Evolutionary conservation across 2,888 invertebrate species (phyloP).

Genomic region (Leptarthrus brevirostris): DNA sequence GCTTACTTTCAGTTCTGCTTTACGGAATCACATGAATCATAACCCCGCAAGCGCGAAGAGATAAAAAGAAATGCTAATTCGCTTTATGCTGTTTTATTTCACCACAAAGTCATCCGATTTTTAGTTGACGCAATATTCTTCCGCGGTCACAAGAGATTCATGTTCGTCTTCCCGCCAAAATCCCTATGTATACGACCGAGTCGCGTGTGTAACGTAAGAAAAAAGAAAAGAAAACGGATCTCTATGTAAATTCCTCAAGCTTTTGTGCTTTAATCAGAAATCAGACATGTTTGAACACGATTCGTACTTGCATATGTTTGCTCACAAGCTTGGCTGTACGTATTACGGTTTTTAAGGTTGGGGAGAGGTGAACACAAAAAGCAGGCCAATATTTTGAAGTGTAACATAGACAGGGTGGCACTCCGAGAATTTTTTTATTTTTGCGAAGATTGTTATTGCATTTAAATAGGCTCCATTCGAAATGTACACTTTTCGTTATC

Average conservation of each 20-base stretch:
- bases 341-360: no score
- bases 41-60: no score
- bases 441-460: constrained; percentile 22
- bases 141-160: constrained; percentile 22
- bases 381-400: not conserved
- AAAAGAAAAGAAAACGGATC: constrained; percentile 1
- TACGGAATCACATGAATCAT: constrained; percentile 28
- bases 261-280: constrained; percentile 47
- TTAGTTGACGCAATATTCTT: constrained; percentile 33
- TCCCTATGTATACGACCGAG: not conserved
- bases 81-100: not conserved
- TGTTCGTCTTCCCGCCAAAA: constrained; percentile 37
- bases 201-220: not conserved
- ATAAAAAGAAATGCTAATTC: no score
- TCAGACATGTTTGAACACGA: constrained; percentile 49
- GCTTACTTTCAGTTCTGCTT: no score
- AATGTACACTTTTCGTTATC: no score
- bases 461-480: no score
- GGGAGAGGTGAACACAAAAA: no score
- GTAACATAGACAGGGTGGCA: constrained; percentile 44
- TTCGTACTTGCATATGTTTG: constrained; percentile 45
- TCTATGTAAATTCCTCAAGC: constrained; percentile 21
- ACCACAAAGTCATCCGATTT: not conserved
- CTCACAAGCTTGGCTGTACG: constrained; percentile 11
- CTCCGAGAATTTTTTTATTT: constrained; percentile 7